A percentile compares a stretch with the other conserved stretches of the same genome.
These are phyloP conservation scores for Diadema setosum DNA, from an alignment of 35 echinoderm and acorn worm species.

Conservation along the genomic window DNA sequence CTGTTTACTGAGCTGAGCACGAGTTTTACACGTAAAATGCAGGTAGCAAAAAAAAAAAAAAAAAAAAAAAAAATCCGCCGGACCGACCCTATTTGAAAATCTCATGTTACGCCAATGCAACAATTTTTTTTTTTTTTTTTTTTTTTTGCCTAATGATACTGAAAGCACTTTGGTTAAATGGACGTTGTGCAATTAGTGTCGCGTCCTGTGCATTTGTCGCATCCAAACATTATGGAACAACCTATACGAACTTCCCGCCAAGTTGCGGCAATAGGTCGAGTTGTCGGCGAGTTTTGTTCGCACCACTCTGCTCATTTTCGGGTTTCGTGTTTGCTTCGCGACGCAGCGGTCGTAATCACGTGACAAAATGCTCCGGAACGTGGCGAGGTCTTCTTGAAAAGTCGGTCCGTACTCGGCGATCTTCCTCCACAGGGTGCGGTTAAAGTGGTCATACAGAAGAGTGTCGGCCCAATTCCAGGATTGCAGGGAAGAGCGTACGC, in stretches of 20 bases:
- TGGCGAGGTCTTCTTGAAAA: constrained; percentile 27
- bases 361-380: constrained; percentile 14
- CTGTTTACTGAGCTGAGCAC: too few species aligned
- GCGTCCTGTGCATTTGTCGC: background rate
- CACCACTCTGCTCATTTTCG: too few species aligned
- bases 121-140: too few species aligned
- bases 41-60: too few species aligned
- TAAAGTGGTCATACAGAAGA: constrained; percentile 51
- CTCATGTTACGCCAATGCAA: too few species aligned
- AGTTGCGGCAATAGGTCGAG: background rate
- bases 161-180: too few species aligned
- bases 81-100: too few species aligned
- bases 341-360: background rate
- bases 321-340: too few species aligned
- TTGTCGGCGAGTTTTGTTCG: background rate
- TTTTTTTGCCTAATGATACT: too few species aligned
- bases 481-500: constrained; percentile 5
- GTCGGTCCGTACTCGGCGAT: constrained; percentile 36
- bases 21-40: too few species aligned
- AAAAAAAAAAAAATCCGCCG: too few species aligned
- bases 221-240: background rate
- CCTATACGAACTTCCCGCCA: background rate
- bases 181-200: too few species aligned
- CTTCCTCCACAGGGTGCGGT: constrained; percentile 54
- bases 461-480: constrained; percentile 49